Evolutionary conservation across 2,797 vertebrate genomes (phyloP).

Genomic region (Jordanella pulchra): DNA sequence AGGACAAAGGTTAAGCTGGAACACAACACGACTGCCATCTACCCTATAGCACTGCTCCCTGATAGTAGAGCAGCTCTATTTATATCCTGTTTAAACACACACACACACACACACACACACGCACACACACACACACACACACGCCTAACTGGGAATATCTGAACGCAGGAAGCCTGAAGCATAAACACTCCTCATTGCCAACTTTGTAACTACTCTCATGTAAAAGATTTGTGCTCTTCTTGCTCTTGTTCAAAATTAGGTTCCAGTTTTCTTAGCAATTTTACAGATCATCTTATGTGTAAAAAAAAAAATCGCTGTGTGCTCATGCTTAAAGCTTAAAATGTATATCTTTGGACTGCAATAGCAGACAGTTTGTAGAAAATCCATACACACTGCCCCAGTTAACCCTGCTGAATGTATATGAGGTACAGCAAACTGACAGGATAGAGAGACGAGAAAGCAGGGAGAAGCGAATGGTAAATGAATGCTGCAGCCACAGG

Average conservation of each 20-base stretch:
- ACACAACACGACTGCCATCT: constrained; percentile 36
- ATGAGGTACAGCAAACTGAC: constrained; percentile 50
- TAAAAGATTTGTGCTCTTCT: constrained; percentile 22
- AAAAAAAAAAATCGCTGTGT: neutral
- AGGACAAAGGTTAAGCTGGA: constrained; percentile 42
- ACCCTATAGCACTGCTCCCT: constrained; percentile 53
- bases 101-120: constrained; percentile 20
- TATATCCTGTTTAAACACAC: constrained; percentile 68
- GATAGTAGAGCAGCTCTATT: constrained; percentile 67
- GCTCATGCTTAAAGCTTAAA: neutral
- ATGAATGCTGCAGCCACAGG: constrained; percentile 35
- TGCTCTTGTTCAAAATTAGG: neutral
- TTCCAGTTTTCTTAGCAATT: neutral
- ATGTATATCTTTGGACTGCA: neutral
- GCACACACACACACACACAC: constrained; percentile 51
- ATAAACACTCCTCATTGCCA: constrained; percentile 52
- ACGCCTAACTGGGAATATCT: constrained; percentile 59
- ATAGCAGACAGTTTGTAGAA: constrained; percentile 21
- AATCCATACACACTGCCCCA: constrained; percentile 12
- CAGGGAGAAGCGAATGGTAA: constrained; percentile 15
- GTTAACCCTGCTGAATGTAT: constrained; percentile 36
- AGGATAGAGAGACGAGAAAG: constrained; percentile 31
- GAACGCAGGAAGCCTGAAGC: constrained; percentile 65
- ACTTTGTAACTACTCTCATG: constrained; percentile 47
- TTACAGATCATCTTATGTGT: neutral